Conservation (phyloP, 2,113 vertebrate genomes). For the Cepphus grylle region DNA sequence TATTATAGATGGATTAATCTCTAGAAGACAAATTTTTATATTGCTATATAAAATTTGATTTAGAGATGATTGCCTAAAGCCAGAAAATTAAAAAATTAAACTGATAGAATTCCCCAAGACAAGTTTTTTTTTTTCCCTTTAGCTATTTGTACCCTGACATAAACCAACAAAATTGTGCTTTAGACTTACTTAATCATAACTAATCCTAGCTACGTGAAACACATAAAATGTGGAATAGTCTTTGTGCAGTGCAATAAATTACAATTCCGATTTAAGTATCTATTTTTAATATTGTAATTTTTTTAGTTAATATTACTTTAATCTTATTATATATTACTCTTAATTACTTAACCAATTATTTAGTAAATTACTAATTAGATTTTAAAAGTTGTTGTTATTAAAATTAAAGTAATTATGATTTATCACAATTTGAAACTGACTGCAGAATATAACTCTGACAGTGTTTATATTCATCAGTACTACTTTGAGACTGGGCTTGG, state of each 20-base stretch:
- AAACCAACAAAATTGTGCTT: not conserved
- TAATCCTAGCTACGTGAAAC: not conserved
- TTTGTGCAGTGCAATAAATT: not conserved
- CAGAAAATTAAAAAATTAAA: not conserved
- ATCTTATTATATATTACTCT: not conserved
- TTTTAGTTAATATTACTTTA: not conserved
- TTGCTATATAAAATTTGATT: not conserved
- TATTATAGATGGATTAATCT: not conserved
- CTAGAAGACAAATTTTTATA: not conserved
- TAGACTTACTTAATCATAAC: not conserved
- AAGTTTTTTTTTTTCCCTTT: not conserved
- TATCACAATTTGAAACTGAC: not conserved
- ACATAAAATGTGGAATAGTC: not conserved
- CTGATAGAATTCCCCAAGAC: not conserved
- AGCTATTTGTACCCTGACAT: not conserved
- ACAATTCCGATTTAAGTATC: not conserved
- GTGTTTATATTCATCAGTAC: not conserved
- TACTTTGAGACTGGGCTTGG: not conserved
- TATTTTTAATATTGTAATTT: not conserved
- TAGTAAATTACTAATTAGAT: not conserved
- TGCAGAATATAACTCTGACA: not conserved
- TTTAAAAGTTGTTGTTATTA: not conserved
- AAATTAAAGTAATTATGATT: not conserved
- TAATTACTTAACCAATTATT: not conserved
- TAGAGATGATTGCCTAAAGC: not conserved